A percentile compares a stretch with the other conserved stretches of the same genome.
These are phyloP conservation scores for western clawed frog (Xenopus tropicalis) DNA, from an alignment of 2,113 vertebrate species.

Conservation along the genomic window UCB_Xtro_10.0 CM004451.2:32164501-32165000, in stretches of 20 bases:
- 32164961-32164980: conserved; percentile 15
- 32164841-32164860: conserved; percentile 37
- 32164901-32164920: conserved; percentile 33
- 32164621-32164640: too few species aligned
- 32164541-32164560: too few species aligned
- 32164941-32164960: conserved; percentile 21
- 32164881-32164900: conserved; percentile 15
- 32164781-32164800: conserved; percentile 13
- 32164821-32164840: conserved; percentile 3
- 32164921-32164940: conserved; percentile 7
- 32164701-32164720: too few species aligned
- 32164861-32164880: conserved; percentile 37
- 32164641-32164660: too few species aligned
- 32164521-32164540: too few species aligned
- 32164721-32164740: too few species aligned
- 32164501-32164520: too few species aligned
- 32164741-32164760: not conserved
- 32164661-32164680: too few species aligned
- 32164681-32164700: too few species aligned
- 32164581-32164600: too few species aligned
- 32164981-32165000: conserved; percentile 32
- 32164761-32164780: conserved; percentile 26
- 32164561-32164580: too few species aligned
- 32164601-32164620: too few species aligned
- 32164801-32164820: conserved; percentile 4